Conservation (phyloP, 2,113 vertebrate species). For the Ceratotherium simum region DNA sequence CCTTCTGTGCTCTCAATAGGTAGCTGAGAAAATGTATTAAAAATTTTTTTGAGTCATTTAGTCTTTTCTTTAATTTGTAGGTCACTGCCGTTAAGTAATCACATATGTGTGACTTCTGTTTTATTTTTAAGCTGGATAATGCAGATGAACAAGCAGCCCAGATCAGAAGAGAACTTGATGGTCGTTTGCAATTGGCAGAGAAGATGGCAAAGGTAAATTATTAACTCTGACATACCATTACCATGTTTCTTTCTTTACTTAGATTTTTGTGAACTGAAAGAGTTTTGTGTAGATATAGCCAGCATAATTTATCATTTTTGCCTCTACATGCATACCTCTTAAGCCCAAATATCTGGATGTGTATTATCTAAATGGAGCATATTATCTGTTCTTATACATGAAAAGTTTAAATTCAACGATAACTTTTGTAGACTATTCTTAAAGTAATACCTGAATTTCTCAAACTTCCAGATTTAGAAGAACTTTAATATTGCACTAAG, state of each 20-base stretch:
- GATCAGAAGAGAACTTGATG: constrained; percentile 97
- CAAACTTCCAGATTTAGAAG: not conserved
- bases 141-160: constrained; percentile 98
- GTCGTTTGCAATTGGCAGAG: constrained; percentile 95
- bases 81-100: not conserved
- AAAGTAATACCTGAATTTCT: constrained; percentile 8
- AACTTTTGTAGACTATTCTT: not conserved
- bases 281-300: not conserved
- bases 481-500: not conserved
- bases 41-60: not conserved
- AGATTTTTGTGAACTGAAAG: not conserved
- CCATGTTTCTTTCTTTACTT: not conserved
- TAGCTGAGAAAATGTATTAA: not conserved
- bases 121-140: constrained; percentile 92
- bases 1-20: not conserved
- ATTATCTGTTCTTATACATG: not conserved
- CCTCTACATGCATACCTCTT: not conserved
- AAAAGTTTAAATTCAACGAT: not conserved
- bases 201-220: constrained; percentile 93
- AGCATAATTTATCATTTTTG: not conserved
- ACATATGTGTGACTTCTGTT: constrained; percentile 52
- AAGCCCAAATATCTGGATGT: not conserved
- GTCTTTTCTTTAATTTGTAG: not conserved
- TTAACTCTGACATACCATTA: not conserved
- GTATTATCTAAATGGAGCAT: not conserved